Conservation (phyloP, 2,888 invertebrate species). For the Tuberolachnus salignus region DNA sequence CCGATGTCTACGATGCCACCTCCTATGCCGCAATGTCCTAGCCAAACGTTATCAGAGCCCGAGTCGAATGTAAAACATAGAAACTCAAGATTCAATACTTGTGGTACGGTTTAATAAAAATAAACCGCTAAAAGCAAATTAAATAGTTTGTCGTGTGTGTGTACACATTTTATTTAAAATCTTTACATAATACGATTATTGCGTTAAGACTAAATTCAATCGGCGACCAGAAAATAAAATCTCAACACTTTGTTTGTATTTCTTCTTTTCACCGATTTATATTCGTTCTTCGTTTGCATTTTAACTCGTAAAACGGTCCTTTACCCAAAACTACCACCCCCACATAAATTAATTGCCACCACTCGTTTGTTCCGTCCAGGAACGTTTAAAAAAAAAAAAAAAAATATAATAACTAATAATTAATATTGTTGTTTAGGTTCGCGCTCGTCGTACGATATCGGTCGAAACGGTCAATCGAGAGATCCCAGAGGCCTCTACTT, state of each 20-base stretch:
- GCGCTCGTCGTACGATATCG: constrained; percentile 76
- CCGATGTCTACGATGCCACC: constrained; percentile 61
- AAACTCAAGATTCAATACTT: constrained; percentile 64
- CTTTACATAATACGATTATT: too few relatives aligned
- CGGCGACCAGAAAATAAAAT: too few relatives aligned
- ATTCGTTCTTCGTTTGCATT: not conserved
- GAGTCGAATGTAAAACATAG: constrained; percentile 68
- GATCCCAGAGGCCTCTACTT: constrained; percentile 72
- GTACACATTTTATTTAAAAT: too few relatives aligned
- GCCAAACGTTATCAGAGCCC: constrained; percentile 65
- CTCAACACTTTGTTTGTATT: too few relatives aligned
- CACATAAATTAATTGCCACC: too few relatives aligned
- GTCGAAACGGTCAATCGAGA: constrained; percentile 68
- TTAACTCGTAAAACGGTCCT: not conserved
- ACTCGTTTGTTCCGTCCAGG: too few relatives aligned
- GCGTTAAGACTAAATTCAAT: too few relatives aligned
- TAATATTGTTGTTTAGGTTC: constrained; percentile 61
- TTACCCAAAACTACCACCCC: too few relatives aligned
- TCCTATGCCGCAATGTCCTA: constrained; percentile 57
- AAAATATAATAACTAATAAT: not conserved
- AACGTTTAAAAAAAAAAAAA: not conserved
- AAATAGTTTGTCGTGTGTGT: too few relatives aligned
- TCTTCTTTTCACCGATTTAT: too few relatives aligned
- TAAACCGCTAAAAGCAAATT: not conserved
- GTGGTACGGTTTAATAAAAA: not conserved